phyloP scores from a whole-genome alignment of 2,113 vertebrate species.

The Cavia aperea region DNA sequence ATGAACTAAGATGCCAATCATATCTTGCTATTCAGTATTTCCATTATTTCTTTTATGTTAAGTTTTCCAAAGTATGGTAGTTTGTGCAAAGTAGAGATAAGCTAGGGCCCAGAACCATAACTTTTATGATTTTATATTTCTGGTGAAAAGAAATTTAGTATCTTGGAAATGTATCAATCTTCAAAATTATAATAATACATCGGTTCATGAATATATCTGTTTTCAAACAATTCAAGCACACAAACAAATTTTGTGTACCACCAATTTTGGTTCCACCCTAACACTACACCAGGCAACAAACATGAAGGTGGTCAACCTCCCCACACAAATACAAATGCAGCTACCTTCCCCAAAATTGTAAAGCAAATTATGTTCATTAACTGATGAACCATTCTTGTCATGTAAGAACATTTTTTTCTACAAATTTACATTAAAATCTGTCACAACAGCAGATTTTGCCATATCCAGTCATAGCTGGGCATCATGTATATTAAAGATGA shows the following conservation, averaged over 20 bases:
- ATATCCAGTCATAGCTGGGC: background rate
- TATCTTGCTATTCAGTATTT: background rate
- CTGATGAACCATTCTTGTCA: background rate
- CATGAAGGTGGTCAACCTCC: background rate
- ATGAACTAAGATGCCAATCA: background rate
- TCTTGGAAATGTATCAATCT: background rate
- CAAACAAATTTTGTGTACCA: background rate
- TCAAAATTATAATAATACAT: background rate
- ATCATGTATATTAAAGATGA: background rate
- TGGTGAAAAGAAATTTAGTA: background rate
- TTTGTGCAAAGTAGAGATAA: background rate
- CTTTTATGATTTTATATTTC: background rate
- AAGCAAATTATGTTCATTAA: background rate
- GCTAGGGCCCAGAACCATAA: background rate
- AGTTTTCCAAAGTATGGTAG: background rate
- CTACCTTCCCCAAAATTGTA: background rate
- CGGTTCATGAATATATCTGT: background rate
- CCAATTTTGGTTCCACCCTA: background rate
- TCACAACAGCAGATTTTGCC: background rate
- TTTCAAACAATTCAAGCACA: background rate
- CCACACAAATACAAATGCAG: background rate
- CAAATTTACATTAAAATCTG: background rate
- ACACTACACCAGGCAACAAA: background rate
- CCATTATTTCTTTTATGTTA: background rate
- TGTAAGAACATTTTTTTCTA: background rate